A percentile compares a stretch with the other conserved stretches of the same genome.
These are phyloP conservation scores for Phalera bucephala DNA, from an alignment of 2,888 invertebrate species.

Conservation along the genomic window DNA sequence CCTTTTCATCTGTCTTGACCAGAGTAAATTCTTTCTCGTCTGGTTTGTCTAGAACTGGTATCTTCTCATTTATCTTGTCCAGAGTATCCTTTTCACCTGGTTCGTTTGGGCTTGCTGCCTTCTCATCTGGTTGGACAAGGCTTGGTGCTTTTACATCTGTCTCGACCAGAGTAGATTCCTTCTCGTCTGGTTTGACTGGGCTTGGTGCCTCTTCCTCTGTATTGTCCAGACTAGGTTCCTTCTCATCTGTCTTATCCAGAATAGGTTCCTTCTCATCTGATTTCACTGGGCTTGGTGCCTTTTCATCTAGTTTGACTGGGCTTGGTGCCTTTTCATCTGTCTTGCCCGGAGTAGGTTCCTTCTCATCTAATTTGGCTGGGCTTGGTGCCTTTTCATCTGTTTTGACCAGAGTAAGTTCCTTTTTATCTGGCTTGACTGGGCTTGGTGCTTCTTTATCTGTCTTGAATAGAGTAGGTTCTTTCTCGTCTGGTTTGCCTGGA, in stretches of 20 bases:
- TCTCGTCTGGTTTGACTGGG: no score
- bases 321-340: constrained; percentile 5
- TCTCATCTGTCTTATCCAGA: no score
- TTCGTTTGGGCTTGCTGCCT: constrained; percentile 3
- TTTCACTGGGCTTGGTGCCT: neutral
- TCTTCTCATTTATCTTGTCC: constrained; percentile 1
- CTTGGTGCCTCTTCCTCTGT: no score
- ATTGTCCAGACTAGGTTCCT: no score
- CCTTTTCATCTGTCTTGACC: no score
- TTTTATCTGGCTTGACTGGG: no score
- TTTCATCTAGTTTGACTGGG: constrained; percentile 1
- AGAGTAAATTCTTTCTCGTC: constrained; percentile 5
- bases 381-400: constrained; percentile 1
- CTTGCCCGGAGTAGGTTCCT: constrained; percentile 9
- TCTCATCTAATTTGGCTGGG: constrained; percentile 4
- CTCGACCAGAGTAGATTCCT: no score
- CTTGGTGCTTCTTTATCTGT: constrained; percentile 3
- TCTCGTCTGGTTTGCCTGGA: constrained; percentile 3
- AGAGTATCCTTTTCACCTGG: no score
- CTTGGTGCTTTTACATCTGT: no score
- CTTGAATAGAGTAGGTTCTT: neutral
- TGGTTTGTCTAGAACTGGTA: neutral
- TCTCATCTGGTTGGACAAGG: no score
- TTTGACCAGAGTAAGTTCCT: no score
- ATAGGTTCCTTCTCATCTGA: no score